Conservation (phyloP, 2,888 invertebrate species). For the Cyrtodaria siliqua region DNA sequence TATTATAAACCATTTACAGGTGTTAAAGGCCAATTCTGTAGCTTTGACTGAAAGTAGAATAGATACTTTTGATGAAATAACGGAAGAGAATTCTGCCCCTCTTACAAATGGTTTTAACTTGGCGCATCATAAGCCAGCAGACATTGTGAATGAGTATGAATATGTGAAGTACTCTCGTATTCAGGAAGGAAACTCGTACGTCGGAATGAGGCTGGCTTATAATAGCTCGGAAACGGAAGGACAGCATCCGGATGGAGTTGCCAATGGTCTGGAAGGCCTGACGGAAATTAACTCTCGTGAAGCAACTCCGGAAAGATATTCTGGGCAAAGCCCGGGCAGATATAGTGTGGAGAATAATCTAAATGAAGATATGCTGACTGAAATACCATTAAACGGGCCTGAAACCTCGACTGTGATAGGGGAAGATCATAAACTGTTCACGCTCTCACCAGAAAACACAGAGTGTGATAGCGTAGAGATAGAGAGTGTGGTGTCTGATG, state of each 20-base stretch:
- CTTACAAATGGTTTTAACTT: slow-evolving; percentile 29
- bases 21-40: slow-evolving; percentile 55
- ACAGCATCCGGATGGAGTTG: slow-evolving; percentile 68
- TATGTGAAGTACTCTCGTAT: slow-evolving; percentile 85
- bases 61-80: slow-evolving; percentile 20
- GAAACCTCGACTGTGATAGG: slow-evolving; percentile 86
- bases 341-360: slow-evolving; percentile 68
- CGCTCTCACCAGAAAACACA: slow-evolving; percentile 96
- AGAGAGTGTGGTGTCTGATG: slow-evolving; percentile 88
- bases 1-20: slow-evolving; percentile 57
- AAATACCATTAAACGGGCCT: slow-evolving; percentile 86
- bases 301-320: slow-evolving; percentile 76
- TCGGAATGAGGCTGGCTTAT: slow-evolving; percentile 90
- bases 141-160: slow-evolving; percentile 85
- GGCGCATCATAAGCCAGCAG: slow-evolving; percentile 52
- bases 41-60: slow-evolving; percentile 37
- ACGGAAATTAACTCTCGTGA: slow-evolving; percentile 73
- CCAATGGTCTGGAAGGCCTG: slow-evolving; percentile 63
- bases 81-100: slow-evolving; percentile 14
- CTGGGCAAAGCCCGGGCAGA: slow-evolving; percentile 68
- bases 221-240: slow-evolving; percentile 81
- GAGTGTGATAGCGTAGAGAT: slow-evolving; percentile 96
- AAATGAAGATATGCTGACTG: slow-evolving; percentile 83
- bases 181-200: slow-evolving; percentile 90
- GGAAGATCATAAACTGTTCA: slow-evolving; percentile 92